A percentile compares a stretch with the other conserved stretches of the same genome.
phyloP scores from a whole-genome alignment of 2,888 invertebrate species.

The Philereme vetulata region DNA sequence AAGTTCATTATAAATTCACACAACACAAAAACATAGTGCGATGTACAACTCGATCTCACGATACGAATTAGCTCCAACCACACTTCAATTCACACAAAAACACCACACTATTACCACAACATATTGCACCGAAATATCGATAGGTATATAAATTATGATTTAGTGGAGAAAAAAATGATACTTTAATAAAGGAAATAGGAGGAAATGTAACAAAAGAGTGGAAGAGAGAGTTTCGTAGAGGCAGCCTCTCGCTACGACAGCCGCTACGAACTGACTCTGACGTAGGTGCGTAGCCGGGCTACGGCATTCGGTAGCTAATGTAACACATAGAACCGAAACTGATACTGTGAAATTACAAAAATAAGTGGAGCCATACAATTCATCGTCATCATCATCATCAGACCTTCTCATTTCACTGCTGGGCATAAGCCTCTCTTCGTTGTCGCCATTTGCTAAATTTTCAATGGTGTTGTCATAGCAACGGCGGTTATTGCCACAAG shows the following conservation, averaged over 20 bases:
- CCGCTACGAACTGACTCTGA: constrained; percentile 71
- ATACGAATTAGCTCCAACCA: constrained; percentile 27
- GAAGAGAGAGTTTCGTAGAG: constrained; percentile 45
- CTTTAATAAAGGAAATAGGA: constrained; percentile 60
- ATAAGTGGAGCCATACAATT: no score
- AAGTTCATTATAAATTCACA: constrained; percentile 38
- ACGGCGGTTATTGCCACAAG: no score
- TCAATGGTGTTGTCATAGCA: no score
- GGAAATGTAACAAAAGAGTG: constrained; percentile 48
- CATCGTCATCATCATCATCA: no score
- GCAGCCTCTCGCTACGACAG: constrained; percentile 49
- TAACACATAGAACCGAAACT: constrained; percentile 13
- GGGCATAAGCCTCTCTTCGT: no score
- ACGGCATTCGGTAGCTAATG: constrained; percentile 27
- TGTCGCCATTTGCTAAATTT: no score
- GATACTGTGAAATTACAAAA: no score
- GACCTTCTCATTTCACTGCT: no score
- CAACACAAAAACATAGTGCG: constrained; percentile 43
- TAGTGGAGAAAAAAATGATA: constrained; percentile 27
- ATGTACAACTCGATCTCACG: constrained; percentile 43
- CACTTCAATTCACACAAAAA: constrained; percentile 21
- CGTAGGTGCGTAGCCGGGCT: constrained; percentile 38
- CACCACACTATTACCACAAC: constrained; percentile 14
- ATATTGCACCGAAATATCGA: constrained; percentile 20
- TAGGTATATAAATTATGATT: constrained; percentile 3